Evolutionary conservation across 1,140 invertebrate species (phyloP), one percentile per base, ranked within the genome.

Genomic region (Brachionus manjavacas): DNA sequence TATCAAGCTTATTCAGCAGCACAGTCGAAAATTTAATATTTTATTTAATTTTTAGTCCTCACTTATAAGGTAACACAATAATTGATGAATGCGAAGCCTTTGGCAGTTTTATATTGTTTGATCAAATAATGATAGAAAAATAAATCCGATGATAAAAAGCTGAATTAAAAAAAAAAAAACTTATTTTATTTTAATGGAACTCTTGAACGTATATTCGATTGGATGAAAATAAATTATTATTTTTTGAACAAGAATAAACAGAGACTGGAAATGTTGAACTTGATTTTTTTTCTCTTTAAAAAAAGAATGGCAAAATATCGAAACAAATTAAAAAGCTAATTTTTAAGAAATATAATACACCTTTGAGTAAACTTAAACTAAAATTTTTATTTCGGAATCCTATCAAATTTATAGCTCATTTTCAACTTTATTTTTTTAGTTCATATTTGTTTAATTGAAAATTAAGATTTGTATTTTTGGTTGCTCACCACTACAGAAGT

Each of bases 291-390:
- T 31, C n/a, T 28, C 25, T 39, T 31, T 31, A 4, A 28, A 35
- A n/a, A 70, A 28, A 35, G 35, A 70, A 70, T 31, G 66, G 66
- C n/a, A 70, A 70, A 70, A 72, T 39, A 9, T 16, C 16, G 39
- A 72, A 72, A 72, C 31, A 41, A 72, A 72, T 41, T 20, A 72
- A 23, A 68, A 68, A 68, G 66, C 31, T 68, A 68, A 68, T 68
- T 68, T 68, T 68, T 39, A 68, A 72, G 68, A 72, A 72, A 72
- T 41, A 72, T 72, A 72, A 72, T 72, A 72, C 68, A 72, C 68
- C 68, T 72, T 72, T 72, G 68, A 72, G 68, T 72, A 72, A 72
- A 72, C 68, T 72, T 72, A 72, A 72, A 72, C 68, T 72, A 41
- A 60, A 60, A 60, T 39, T 72, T 35, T 72, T 72, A 12, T 41